Base-by-base conservation (phyloP, 2,888 invertebrate species). In the Perdita meconis region DNA sequence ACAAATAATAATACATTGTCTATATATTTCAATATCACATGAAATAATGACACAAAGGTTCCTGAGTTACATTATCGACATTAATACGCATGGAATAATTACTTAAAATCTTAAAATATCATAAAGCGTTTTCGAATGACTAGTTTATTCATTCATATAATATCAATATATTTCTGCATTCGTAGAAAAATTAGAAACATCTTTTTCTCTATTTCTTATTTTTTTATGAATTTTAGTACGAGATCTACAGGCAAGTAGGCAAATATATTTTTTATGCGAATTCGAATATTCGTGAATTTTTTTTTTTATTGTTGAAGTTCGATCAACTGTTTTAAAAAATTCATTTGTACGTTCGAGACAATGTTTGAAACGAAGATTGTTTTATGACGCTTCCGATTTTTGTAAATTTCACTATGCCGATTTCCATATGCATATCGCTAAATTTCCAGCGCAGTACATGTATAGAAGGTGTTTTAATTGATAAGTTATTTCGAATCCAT, bases 401-500 rank as follows among this genome's bases (percentile, higher is more conserved):
- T 34, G 13, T 59, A 47, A 74, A 47, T 38, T 65, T 16, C 1
- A 34, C 61, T 84, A 83, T 30, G 82, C 84, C 10, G 83, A 81
- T 65, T 83, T 95, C 95, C 95, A 95, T 67, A 95, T 93, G 86
- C 94, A 94, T 78, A 95, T 94, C 8, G 95, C 95, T 67, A 94
- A 90, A 88, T 94, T 95, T 13, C 95, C 95, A 16, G 94, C 95
- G 87, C 94, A 95, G 83, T 94, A 95, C 93, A 94, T 93, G 86
- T 94, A 94, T 38, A 94, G 87, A 19, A 94, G 89, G 82, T 93
- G 93, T 86, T 94, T 94, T 12, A 94, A 93, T 89, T 95, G 95
- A 89, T 95, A 94, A 36, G 95, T 94, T 56, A 95, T 94, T 88
- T 95, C 95, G 89, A 95, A 95, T 12, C 95, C 95, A 89, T 94